Conservation (phyloP, 35 echinoderm and acorn worm species). For the Anneissia japonica region DNA sequence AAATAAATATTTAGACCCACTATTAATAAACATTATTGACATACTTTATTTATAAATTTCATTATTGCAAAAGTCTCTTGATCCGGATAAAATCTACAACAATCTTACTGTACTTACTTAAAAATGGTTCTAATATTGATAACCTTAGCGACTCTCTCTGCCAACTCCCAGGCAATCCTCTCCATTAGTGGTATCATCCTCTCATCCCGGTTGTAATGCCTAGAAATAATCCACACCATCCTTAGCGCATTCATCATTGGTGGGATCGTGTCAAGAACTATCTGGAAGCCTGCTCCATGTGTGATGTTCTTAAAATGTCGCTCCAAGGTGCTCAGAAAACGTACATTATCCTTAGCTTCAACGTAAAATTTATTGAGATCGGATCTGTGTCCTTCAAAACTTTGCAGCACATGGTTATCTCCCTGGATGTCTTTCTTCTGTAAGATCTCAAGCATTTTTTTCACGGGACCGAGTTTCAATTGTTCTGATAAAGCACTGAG, state of each 20-base stretch:
- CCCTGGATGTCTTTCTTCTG: slow-evolving; percentile 81
- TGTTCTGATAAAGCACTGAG: slow-evolving; percentile 91
- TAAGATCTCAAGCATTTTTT: slow-evolving; percentile 83
- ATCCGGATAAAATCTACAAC: too few species aligned
- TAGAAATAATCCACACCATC: slow-evolving; percentile 99
- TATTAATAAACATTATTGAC: too few species aligned
- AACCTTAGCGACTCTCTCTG: slow-evolving; percentile 93
- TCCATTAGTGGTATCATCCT: slow-evolving; percentile 99
- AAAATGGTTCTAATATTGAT: slow-evolving; percentile 99
- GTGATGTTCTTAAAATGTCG: slow-evolving; percentile 98
- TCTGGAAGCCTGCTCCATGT: slow-evolving; percentile 91
- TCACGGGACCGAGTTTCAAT: slow-evolving; percentile 75
- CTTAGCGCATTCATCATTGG: slow-evolving; percentile 99
- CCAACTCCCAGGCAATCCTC: slow-evolving; percentile 93
- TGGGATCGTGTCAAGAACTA: slow-evolving; percentile 92
- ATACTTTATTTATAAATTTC: too few species aligned
- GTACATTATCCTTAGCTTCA: slow-evolving; percentile 96
- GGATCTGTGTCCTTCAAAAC: slow-evolving; percentile 82
- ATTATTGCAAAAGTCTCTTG: too few species aligned
- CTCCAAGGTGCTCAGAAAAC: slow-evolving; percentile 90
- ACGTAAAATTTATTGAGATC: slow-evolving; percentile 96
- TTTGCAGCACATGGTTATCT: slow-evolving; percentile 92
- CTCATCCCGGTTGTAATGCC: slow-evolving; percentile 98
- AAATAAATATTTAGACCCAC: too few species aligned
- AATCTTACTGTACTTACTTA: slow-evolving; percentile 69